Evolutionary conservation across 2,113 vertebrate species (phyloP).

Genomic region (Microtus oregoni): DNA sequence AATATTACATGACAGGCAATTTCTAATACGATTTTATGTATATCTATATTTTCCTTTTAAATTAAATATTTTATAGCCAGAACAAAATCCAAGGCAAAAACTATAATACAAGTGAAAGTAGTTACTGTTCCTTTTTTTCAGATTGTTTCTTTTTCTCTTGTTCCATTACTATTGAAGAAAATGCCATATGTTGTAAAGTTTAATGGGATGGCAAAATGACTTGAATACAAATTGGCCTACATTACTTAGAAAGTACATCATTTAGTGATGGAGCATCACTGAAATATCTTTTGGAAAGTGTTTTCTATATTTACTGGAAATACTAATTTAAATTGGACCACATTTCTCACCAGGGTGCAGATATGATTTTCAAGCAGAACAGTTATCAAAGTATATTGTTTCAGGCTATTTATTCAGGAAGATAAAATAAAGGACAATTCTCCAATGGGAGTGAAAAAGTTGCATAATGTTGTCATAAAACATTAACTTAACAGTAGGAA

Average conservation of each 20-base stretch:
- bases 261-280: slow-evolving; percentile 65
- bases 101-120: slow-evolving; percentile 36
- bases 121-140: slow-evolving; percentile 67
- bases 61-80: slow-evolving; percentile 3
- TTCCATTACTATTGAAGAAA: slow-evolving; percentile 71
- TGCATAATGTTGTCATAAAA: slow-evolving; percentile 85
- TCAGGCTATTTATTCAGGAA: slow-evolving; percentile 86
- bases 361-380: slow-evolving; percentile 84
- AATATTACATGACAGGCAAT: neutral
- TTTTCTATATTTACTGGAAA: slow-evolving; percentile 85
- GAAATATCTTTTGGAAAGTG: slow-evolving; percentile 75
- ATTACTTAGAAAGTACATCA: slow-evolving; percentile 75
- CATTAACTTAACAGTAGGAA: slow-evolving; percentile 88
- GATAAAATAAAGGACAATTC: slow-evolving; percentile 84
- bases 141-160: slow-evolving; percentile 19
- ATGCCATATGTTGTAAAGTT: slow-evolving; percentile 72
- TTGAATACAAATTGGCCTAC: slow-evolving; percentile 68
- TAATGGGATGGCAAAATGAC: slow-evolving; percentile 75
- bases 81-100: slow-evolving; percentile 53
- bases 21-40: slow-evolving; percentile 2
- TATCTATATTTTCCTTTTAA: neutral
- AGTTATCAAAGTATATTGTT: slow-evolving; percentile 82
- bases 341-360: slow-evolving; percentile 85
- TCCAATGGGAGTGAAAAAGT: slow-evolving; percentile 84
- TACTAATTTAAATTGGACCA: slow-evolving; percentile 82